phyloP scores from a whole-genome alignment of 2,888 invertebrate genomes.

The Griposia aprilina region DNA sequence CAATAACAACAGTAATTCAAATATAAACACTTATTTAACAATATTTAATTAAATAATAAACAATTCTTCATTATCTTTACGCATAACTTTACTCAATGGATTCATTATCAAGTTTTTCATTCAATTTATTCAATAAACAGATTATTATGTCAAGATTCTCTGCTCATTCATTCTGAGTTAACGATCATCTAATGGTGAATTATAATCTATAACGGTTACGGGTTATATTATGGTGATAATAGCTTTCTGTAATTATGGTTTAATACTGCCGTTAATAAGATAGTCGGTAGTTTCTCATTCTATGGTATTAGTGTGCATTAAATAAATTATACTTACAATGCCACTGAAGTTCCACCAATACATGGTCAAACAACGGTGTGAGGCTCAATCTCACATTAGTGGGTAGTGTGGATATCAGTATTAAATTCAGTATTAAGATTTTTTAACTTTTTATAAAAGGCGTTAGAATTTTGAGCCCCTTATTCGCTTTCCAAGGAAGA shows the following conservation, averaged over 20 bases:
- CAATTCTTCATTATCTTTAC: background rate
- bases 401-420: too few relatives aligned
- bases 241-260: conserved; percentile 37
- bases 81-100: background rate
- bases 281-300: background rate
- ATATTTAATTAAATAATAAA: background rate
- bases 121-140: conserved; percentile 17
- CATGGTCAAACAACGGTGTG: too few relatives aligned
- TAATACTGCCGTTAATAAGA: conserved; percentile 10
- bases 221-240: conserved; percentile 28
- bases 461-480: too few relatives aligned
- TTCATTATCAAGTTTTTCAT: conserved; percentile 14
- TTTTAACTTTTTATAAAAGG: too few relatives aligned
- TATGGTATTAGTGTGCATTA: background rate
- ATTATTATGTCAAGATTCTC: conserved; percentile 46
- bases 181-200: conserved; percentile 3
- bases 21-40: background rate
- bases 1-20: background rate
- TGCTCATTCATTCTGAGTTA: conserved; percentile 21
- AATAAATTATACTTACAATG: background rate
- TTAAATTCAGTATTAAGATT: too few relatives aligned
- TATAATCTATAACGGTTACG: conserved; percentile 33
- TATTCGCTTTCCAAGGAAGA: background rate
- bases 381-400: too few relatives aligned
- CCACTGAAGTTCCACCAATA: background rate